Conservation (phyloP, 1,140 invertebrate genomes). For the Hycleus cichorii region DNA sequence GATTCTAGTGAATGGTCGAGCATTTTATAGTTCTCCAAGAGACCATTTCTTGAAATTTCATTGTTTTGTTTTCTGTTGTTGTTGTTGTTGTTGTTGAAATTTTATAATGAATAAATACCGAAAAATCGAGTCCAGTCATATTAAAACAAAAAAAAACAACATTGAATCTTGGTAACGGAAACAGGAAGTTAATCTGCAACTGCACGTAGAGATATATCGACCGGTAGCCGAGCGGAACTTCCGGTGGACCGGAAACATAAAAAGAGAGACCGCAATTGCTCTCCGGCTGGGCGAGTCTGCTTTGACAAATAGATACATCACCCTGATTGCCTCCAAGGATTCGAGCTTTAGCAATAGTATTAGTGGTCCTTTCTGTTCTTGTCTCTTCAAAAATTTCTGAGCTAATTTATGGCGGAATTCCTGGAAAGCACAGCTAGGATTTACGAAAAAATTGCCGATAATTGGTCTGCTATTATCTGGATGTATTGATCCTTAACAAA, state of each 20-base stretch:
- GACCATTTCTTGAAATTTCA: too few relatives aligned
- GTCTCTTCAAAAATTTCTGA: too few relatives aligned
- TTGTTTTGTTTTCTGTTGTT: neutral
- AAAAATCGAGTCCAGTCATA: conserved; percentile 18
- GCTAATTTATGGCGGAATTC: too few relatives aligned
- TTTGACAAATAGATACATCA: conserved; percentile 33
- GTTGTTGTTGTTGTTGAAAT: neutral
- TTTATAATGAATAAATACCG: neutral
- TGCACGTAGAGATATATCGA: conserved; percentile 40
- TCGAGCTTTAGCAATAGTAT: neutral
- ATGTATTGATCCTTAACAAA: neutral
- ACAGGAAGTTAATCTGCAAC: conserved; percentile 41
- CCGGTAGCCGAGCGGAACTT: conserved; percentile 40
- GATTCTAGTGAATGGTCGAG: too few relatives aligned
- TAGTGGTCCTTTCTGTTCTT: too few relatives aligned
- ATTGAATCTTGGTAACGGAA: conserved; percentile 31
- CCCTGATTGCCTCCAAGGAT: conserved; percentile 8
- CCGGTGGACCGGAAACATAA: conserved; percentile 42
- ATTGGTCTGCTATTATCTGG: too few relatives aligned
- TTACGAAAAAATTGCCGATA: too few relatives aligned
- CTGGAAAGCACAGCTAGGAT: too few relatives aligned
- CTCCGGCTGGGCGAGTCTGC: conserved; percentile 24
- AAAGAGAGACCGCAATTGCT: conserved; percentile 41
- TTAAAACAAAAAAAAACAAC: conserved; percentile 4
- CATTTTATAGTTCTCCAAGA: too few relatives aligned